Conservation (phyloP, 2,113 vertebrate genomes). For the Dunckerocampus dactyliophorus region DNA sequence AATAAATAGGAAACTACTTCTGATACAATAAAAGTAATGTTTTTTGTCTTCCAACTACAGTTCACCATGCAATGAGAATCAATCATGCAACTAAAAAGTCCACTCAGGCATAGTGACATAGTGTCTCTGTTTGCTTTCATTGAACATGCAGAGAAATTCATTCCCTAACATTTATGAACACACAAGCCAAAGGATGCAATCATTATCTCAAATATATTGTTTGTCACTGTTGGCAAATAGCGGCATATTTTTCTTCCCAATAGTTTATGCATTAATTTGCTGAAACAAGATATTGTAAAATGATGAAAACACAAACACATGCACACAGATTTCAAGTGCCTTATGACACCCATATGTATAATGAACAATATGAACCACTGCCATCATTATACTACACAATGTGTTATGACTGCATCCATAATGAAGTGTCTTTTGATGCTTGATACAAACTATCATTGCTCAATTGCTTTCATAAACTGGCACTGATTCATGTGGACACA, state of each 20-base stretch:
- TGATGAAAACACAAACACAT: constrained; percentile 53
- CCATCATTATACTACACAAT: constrained; percentile 69
- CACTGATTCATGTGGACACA: constrained; percentile 55
- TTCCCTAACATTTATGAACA: constrained; percentile 64
- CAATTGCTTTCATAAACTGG: constrained; percentile 67
- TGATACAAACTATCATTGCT: constrained; percentile 66
- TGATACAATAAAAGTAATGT: constrained; percentile 10
- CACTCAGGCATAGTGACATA: constrained; percentile 50
- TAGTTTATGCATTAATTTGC: constrained; percentile 67
- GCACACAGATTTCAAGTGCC: constrained; percentile 46
- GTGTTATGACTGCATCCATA: constrained; percentile 66
- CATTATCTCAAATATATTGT: constrained; percentile 66
- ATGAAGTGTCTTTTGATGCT: constrained; percentile 72
- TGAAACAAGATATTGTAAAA: constrained; percentile 68
- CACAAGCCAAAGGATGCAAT: constrained; percentile 60
- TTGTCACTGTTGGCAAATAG: constrained; percentile 66
- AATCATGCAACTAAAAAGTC: constrained; percentile 35
- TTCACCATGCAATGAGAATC: constrained; percentile 37
- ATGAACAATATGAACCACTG: constrained; percentile 68
- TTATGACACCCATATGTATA: constrained; percentile 62
- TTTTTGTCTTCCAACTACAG: constrained; percentile 7
- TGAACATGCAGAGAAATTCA: constrained; percentile 58
- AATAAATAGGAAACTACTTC: neutral
- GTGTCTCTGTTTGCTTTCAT: constrained; percentile 57
- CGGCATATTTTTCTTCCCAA: constrained; percentile 62